Evolutionary conservation across 2,113 vertebrate genomes (phyloP), one percentile per base, ranked within the genome.

Genomic region (Otolemur garnettii): DNA sequence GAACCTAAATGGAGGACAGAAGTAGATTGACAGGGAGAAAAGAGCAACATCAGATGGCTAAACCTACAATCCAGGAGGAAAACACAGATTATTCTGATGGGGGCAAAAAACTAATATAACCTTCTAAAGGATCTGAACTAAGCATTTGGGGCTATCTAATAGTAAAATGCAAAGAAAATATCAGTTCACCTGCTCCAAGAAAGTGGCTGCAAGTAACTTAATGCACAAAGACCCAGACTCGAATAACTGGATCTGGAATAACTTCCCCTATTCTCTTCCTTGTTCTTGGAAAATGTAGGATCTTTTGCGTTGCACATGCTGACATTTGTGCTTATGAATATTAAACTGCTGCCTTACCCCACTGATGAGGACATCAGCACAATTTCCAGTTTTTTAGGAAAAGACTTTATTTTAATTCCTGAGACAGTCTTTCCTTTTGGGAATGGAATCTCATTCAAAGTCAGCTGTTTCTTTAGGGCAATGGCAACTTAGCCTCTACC

Each of bases 381-480:
- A 7, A 35, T 86, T 97, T 93, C 64, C 78, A 82, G 33, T 78
- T 86, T 93, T 85, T 83, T 87, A 77, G 18, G 42, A 92, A 91
- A 42, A 69, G 35, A 21, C 30, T 96, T 94, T 93, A 77, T 95
- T 45, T 84, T 13, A 92, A 33, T 62, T 69, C 55, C 81, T 92
- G n/a, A 94, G 55, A 78, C 22, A 84, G 30, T 78, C 42, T 83
- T 94, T 96, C 72, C 42, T 91, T 4, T 55, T 91, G 62, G 57
- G 72, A 87, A 75, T 80, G 72, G 71, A 93, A 94, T 64, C n/a
- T 59, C 91, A 89, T 69, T 17, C 45, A 93, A 93, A 90, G n/a
- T 7, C 50, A 86, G 35, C 19, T 72, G 2, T 59, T 74, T 24
- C 53, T 28, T 45, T 77, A 90, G 59, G 72, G 60, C 19, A 89